Base-by-base conservation (phyloP, 2,113 vertebrate species). In the Nannobrachium achirus region DNA sequence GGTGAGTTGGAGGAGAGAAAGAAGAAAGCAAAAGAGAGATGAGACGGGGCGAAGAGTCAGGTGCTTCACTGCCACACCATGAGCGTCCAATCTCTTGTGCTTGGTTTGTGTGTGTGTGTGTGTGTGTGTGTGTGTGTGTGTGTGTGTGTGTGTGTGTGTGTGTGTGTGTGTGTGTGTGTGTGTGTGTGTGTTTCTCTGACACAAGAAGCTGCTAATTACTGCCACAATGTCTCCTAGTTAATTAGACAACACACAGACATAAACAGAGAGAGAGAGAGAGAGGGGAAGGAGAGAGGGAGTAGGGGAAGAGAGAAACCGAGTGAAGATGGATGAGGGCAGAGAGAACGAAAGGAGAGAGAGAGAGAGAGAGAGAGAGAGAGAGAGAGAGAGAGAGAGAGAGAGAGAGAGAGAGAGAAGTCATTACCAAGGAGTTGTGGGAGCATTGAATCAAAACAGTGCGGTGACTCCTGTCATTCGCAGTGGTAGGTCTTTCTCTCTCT, bases 191-290 rank as follows among this genome's bases (percentile, higher is more conserved):
- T n/a, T 56, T 42, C 33, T 38, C 53, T 16, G 53, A 62, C 57
- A 56, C 73, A 68, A 53, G 76, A 69, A 56, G 60, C 80, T 52
- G 63, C 40, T 78, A 86, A 80, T 73, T 73, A 82, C 56, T 4
- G 57, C 44, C 76, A 64, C 63, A 57, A 49, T 68, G 70, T 63
- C 66, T 67, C 42, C 25, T 70, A 67, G 25, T 33, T 33, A 33
- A 33, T 33, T 33, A 33, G 6, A 33, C 25, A 33, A 5, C 6
- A 33, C 25, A 33, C 25, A 33, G 25, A 33, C 25, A 33, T 33
- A 33, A 33, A 33, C 25, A 33, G 6, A 33, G 79, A 56, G 55
- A 19, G 33, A 38, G n/a, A n/a, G n/a, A n/a, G n/a, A n/a, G n/a
- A n/a, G n/a, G 53, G 25, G 9, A 20, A 33, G n/a, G n/a, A n/a